Percentiles rank a stretch among this genome's conserved stretches.
These are phyloP conservation scores for Asarcornis scutulata DNA, from an alignment of 2,113 vertebrate species.

Conservation along the genomic window DNA sequence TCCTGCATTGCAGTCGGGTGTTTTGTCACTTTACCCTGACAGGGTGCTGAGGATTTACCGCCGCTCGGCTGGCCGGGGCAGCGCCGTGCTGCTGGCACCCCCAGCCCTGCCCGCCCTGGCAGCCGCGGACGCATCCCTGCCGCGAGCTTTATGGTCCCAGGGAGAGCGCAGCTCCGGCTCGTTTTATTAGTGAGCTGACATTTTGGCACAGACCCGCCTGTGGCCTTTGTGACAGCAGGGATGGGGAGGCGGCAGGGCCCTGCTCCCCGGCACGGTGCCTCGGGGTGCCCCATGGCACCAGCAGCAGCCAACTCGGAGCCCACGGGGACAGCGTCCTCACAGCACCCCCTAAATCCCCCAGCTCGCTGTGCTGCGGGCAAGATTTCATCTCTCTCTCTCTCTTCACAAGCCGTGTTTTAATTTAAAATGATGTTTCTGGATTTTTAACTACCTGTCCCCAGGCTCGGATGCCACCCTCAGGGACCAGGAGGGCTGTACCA, in stretches of 20 bases:
- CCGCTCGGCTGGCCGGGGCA: neutral
- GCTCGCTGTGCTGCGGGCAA: neutral
- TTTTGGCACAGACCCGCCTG: neutral
- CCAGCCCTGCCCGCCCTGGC: neutral
- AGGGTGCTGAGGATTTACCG: neutral
- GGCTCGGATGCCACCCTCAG: rapidly evolving
- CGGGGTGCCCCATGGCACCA: rapidly evolving
- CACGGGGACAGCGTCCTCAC: neutral
- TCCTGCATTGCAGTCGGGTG: slow-evolving; percentile 23
- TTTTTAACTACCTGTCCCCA: neutral
- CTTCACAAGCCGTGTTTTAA: slow-evolving; percentile 6
- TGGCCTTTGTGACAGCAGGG: neutral
- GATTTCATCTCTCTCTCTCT: neutral
- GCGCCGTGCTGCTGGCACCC: rapidly evolving
- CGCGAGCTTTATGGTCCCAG: neutral
- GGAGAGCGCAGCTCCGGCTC: neutral
- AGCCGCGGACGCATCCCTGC: neutral
- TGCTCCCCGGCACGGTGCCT: rapidly evolving
- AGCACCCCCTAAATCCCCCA: neutral
- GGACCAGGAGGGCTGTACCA: neutral
- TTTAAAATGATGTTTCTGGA: slow-evolving; percentile 43
- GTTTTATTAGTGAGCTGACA: slow-evolving; percentile 12
- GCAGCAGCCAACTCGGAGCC: neutral
- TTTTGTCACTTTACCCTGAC: slow-evolving; percentile 59
- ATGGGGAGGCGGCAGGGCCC: rapidly evolving